Base-by-base conservation (phyloP, 2,888 invertebrate species). In the Eueremaeus valkanovi region DNA sequence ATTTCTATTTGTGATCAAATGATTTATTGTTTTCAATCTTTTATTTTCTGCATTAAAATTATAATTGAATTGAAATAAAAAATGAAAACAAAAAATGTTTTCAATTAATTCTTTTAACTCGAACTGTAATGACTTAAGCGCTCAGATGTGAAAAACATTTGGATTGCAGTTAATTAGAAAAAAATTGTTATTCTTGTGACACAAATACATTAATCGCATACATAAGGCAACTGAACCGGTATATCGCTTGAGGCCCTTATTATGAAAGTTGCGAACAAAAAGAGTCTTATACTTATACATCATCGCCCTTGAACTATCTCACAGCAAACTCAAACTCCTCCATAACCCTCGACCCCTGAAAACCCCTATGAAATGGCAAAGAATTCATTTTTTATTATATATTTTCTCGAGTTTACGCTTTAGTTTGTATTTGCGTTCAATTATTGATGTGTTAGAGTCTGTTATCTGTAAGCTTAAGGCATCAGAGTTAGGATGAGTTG, bases 401-500 rank as follows among this genome's bases (percentile, higher is more conserved):
- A 27, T 55, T 21, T 55, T 24, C n/a, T n/a, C n/a, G n/a, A n/a
- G n/a, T n/a, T n/a, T n/a, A n/a, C n/a, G n/a, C n/a, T n/a, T 9
- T 27, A 24, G 24, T 55, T 9, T 13, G 8, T 27, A 27, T 55
- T n/a, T 36, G 63, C n/a, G 8, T 63, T 63, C 63, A 63, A 55
- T 18, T 33, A 33, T 63, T 63, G 63, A 36, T 63, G 31, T 18
- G 63, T 55, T 55, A 16, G 63, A 63, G 63, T 63, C 29, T 36
- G 16, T 63, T 63, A 63, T 63, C 63, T 29, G 21, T 21, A 33
- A 16, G 63, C 63, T 63, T 63, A 63, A 33, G 63, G 63, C 63
- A 18, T 63, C 33, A 63, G 24, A 55, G 11, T 8, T 33, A 31
- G 63, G 27, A 33, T 63, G 27, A 63, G 33, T 63, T 63, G 63